A percentile compares a stretch with the other conserved stretches of the same genome.
Evolutionary conservation across 2,797 vertebrate genomes (phyloP).

Genomic region (Petrocephalus sullivani): DNA sequence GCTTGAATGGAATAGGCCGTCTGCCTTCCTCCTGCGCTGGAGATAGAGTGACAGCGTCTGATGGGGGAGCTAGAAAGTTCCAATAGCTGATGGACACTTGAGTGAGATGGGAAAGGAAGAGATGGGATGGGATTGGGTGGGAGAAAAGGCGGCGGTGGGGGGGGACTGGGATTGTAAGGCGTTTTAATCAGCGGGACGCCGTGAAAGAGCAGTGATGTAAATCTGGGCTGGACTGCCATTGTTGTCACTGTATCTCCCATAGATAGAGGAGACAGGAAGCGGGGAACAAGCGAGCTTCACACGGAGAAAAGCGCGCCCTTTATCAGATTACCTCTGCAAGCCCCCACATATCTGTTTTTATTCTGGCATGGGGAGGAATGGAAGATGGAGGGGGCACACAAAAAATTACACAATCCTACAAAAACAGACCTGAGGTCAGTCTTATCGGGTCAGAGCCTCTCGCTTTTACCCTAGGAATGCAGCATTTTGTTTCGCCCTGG

Average conservation of each 20-base stretch:
- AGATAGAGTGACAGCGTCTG: slow-evolving; percentile 70
- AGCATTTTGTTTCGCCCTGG: background rate
- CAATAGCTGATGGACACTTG: slow-evolving; percentile 75
- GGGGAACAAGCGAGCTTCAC: background rate
- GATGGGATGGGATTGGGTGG: background rate
- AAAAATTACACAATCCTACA: background rate
- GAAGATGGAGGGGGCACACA: background rate
- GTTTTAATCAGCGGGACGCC: slow-evolving; percentile 26
- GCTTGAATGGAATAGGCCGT: slow-evolving; percentile 55
- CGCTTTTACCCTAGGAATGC: background rate
- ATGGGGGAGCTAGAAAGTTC: slow-evolving; percentile 74
- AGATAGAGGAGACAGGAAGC: slow-evolving; percentile 21
- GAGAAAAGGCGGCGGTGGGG: background rate
- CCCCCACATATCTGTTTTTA: slow-evolving; percentile 17
- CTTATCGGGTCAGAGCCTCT: background rate
- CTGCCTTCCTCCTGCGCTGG: slow-evolving; percentile 50
- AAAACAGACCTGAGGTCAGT: background rate
- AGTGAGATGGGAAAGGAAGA: slow-evolving; percentile 31
- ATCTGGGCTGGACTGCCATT: slow-evolving; percentile 19
- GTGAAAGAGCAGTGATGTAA: slow-evolving; percentile 15
- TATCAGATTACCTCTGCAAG: slow-evolving; percentile 26
- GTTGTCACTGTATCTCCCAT: slow-evolving; percentile 19
- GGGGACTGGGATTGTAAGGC: background rate
- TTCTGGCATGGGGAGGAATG: background rate
- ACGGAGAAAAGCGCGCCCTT: slow-evolving; percentile 7